These are phyloP conservation scores for Acronicta aceris DNA, from an alignment of 2,888 invertebrate genomes.

Conservation along the genomic window DNA sequence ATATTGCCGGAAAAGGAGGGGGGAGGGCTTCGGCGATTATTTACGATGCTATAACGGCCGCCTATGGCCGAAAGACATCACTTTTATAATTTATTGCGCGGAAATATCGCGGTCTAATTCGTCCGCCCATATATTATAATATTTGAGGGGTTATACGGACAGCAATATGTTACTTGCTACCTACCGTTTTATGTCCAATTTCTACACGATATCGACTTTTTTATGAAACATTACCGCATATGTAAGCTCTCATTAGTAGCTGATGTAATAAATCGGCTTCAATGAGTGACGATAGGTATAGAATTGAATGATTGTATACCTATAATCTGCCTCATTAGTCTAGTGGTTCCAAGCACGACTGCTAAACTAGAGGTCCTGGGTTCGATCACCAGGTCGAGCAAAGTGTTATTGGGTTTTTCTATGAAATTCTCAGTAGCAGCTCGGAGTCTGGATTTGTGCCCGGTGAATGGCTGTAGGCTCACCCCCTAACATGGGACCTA, in stretches of 20 bases:
- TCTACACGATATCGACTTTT: neutral
- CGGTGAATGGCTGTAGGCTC: too few species aligned
- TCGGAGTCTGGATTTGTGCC: too few species aligned
- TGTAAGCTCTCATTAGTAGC: neutral
- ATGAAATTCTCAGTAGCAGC: too few species aligned
- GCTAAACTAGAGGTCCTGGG: too few species aligned
- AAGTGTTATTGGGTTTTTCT: too few species aligned
- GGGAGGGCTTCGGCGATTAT: conserved; percentile 40
- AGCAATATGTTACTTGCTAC: conserved; percentile 22
- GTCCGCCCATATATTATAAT: conserved; percentile 74
- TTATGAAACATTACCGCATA: neutral
- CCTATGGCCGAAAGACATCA: conserved; percentile 73
- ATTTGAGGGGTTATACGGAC: conserved; percentile 41
- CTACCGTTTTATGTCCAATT: conserved; percentile 6
- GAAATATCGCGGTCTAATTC: conserved; percentile 83
- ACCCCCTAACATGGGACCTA: too few species aligned
- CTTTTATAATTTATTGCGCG: conserved; percentile 81
- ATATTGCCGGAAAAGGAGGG: conserved; percentile 62
- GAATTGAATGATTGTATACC: too few species aligned
- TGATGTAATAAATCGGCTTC: neutral
- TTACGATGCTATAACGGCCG: conserved; percentile 60
- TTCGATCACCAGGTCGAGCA: too few species aligned
- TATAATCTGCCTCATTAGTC: too few species aligned
- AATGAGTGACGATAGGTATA: too few species aligned
- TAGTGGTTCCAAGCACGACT: too few species aligned